Evolutionary conservation across 2,113 vertebrate species (phyloP).

Genomic region (Rhea pennata): DNA sequence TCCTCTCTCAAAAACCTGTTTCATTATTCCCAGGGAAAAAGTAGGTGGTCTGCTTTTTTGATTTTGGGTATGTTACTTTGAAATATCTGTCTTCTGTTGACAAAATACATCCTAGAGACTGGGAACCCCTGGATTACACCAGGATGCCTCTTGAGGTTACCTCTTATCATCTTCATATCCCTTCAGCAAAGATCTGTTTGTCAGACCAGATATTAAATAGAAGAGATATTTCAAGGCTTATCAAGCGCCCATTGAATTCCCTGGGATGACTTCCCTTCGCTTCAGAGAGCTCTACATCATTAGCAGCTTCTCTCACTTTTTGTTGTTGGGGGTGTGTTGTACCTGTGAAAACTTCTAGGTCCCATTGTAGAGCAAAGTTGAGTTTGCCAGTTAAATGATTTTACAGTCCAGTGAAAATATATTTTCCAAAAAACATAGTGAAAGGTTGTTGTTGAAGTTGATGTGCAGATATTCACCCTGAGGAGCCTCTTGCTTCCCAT

Average conservation of each 20-base stretch:
- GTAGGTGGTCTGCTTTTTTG: not conserved
- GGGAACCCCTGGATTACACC: not conserved
- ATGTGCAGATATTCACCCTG: not conserved
- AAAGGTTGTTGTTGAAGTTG: not conserved
- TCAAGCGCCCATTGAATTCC: not conserved
- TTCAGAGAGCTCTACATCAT: not conserved
- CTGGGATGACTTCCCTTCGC: not conserved
- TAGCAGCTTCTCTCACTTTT: not conserved
- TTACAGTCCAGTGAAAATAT: not conserved
- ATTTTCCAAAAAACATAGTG: not conserved
- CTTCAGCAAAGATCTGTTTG: not conserved
- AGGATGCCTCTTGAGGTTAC: not conserved
- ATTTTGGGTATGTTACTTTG: not conserved
- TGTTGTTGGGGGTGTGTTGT: not conserved
- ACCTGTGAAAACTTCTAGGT: not conserved
- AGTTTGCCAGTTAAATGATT: constrained; percentile 16
- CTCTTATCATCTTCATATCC: not conserved
- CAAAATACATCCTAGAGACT: not conserved
- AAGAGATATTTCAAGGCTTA: not conserved
- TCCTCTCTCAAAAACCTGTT: not conserved
- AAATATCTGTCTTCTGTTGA: not conserved
- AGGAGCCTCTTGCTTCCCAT: not conserved
- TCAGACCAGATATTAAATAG: not conserved
- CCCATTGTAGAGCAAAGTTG: not conserved
- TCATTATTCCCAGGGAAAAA: not conserved